Evolutionary conservation across 2,888 invertebrate species (phyloP), one percentile per base, ranked within the genome.

Genomic region (Nomada flava): DNA sequence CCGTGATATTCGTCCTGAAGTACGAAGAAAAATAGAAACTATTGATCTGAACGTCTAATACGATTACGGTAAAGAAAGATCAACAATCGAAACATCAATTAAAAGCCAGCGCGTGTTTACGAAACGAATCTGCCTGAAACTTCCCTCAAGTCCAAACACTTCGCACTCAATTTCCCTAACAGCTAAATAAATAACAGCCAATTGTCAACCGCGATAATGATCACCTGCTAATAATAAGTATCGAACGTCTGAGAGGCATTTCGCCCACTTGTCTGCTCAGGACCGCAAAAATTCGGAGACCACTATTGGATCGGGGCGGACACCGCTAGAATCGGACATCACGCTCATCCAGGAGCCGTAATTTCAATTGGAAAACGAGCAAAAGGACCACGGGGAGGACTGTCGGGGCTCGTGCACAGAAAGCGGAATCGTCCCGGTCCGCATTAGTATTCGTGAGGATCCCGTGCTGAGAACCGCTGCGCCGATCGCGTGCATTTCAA

Each of bases 401-500:
- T 18, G 20, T 29, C 55, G 36, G 20, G 20, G 59, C 65, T 74
- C 75, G 53, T 78, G 67, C 77, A 60, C 29, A 36, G 59, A 67
- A 75, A 78, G 65, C 47, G 13, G 42, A 74, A 36, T 53, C 47
- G 55, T 36, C 65, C 36, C 53, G 47, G 23, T 5, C 5, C 20
- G 62, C 55, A 68, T 76, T 63, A 64, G 69, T 55, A 63, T 68
- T 76, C 62, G 9, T 11, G 29, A 23, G 29, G 15, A 29, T 53
- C 5, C 9, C 26, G 53, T 15, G 36, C 44, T 68, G 80, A 72
- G 73, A 82, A 76, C 74, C 71, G 44, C 63, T 70, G 81, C 2
- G 15, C 44, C 42, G 47, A 42, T 72, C 65, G 63, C 62, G 50
- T 65, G 72, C 76, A 53, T 57, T 73, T 76, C 75, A 65, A 76